Evolutionary conservation across 64 coral and sea anemone genomes (phyloP).

Genomic region (Anthopleura sola): DNA sequence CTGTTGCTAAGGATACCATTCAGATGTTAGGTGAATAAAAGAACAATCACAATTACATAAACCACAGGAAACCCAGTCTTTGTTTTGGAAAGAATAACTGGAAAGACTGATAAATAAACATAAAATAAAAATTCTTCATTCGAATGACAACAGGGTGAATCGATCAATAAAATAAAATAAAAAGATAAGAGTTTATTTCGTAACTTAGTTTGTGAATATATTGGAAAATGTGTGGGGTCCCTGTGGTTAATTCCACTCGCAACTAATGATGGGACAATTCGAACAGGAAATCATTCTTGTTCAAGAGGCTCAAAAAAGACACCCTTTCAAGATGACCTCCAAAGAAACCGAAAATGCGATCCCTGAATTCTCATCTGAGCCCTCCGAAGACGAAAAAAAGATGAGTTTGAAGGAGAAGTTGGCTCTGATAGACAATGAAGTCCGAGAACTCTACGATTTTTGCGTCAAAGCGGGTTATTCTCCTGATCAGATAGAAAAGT

Average conservation of each 20-base stretch:
- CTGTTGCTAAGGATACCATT: background rate
- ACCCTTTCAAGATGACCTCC: background rate
- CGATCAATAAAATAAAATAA: background rate
- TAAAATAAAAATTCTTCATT: background rate
- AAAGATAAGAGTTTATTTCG: background rate
- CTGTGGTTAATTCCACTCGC: background rate
- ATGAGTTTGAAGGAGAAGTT: slow-evolving; percentile 79
- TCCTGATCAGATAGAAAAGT: slow-evolving; percentile 73
- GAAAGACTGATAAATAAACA: background rate
- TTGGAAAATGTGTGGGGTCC: background rate
- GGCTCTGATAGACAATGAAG: slow-evolving; percentile 77
- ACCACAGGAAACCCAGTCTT: background rate
- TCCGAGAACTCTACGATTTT: slow-evolving; percentile 80
- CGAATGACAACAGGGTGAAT: background rate
- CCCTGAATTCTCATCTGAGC: background rate
- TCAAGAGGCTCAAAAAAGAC: background rate
- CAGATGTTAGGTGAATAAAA: background rate
- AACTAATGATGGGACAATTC: background rate
- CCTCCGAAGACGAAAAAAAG: slow-evolving; percentile 50
- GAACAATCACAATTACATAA: background rate
- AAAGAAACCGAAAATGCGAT: background rate
- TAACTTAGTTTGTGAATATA: background rate
- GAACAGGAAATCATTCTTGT: slow-evolving; percentile 16
- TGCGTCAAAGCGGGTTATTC: slow-evolving; percentile 81
- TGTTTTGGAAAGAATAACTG: background rate